Conservation (phyloP, 2,113 vertebrate genomes). For the Noctilio leporinus region DNA sequence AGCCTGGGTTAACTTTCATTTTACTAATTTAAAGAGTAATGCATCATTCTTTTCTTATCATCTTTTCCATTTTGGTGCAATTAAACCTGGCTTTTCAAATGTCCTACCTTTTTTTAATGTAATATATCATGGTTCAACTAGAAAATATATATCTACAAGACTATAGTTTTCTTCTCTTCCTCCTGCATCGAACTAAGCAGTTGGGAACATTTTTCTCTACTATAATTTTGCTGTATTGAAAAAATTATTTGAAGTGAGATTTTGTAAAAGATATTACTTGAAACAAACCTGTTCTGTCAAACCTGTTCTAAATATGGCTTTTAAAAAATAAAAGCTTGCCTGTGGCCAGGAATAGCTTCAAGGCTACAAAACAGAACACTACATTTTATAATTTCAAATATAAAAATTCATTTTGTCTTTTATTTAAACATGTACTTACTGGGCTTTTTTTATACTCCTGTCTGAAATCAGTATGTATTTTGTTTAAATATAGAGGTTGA, state of each 20-base stretch:
- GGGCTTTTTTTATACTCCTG: not conserved
- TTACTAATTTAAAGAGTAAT: not conserved
- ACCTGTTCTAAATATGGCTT: not conserved
- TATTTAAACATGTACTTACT: not conserved
- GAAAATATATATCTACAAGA: not conserved
- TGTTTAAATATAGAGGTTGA: not conserved
- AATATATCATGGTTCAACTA: not conserved
- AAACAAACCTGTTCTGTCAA: not conserved
- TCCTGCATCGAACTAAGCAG: not conserved
- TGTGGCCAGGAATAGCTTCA: not conserved
- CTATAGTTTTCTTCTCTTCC: not conserved
- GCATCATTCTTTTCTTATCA: not conserved
- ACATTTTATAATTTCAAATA: not conserved
- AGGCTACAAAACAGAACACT: not conserved
- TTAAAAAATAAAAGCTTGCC: not conserved
- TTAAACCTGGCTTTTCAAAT: constrained; percentile 3
- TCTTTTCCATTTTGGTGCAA: not conserved
- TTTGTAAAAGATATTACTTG: not conserved
- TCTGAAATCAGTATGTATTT: not conserved
- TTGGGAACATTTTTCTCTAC: not conserved
- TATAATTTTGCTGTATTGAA: not conserved
- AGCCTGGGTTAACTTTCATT: not conserved
- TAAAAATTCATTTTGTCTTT: not conserved
- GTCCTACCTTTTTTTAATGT: not conserved
- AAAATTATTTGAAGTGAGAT: not conserved